phyloP scores from a whole-genome alignment of 1,140 invertebrate species.

The Idris sp. region DNA sequence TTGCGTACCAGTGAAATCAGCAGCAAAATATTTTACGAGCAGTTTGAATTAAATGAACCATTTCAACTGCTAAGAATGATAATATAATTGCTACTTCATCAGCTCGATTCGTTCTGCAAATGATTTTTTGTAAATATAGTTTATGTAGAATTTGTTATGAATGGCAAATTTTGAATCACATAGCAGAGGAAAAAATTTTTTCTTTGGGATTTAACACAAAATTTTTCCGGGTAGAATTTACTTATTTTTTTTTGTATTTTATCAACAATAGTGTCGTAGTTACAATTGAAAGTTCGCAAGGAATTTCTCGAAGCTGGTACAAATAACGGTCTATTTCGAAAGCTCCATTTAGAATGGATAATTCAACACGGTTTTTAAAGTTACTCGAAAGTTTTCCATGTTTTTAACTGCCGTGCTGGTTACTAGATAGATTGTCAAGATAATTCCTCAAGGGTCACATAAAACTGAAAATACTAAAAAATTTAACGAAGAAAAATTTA shows the following conservation, averaged over 20 bases:
- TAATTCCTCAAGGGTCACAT: too few relatives aligned
- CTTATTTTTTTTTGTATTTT: slow-evolving; percentile 6
- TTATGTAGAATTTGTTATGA: too few relatives aligned
- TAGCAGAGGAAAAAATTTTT: too few relatives aligned
- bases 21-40: slow-evolving; percentile 9
- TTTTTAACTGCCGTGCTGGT: slow-evolving; percentile 11
- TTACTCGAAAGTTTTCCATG: slow-evolving; percentile 34
- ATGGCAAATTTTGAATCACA: too few relatives aligned
- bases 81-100: too few relatives aligned
- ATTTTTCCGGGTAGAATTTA: not conserved
- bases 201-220: too few relatives aligned
- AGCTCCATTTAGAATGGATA: slow-evolving; percentile 26
- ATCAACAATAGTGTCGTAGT: slow-evolving; percentile 24
- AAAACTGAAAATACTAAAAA: too few relatives aligned
- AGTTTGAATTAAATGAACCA: slow-evolving; percentile 13
- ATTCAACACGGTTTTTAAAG: slow-evolving; percentile 48
- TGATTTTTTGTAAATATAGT: too few relatives aligned
- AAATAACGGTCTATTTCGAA: slow-evolving; percentile 24
- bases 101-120: too few relatives aligned
- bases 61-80: too few relatives aligned
- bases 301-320: slow-evolving; percentile 24
- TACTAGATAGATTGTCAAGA: slow-evolving; percentile 6
- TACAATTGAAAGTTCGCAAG: slow-evolving; percentile 42
- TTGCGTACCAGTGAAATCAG: slow-evolving; percentile 17
- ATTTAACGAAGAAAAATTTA: too few relatives aligned